Evolutionary conservation across 2,113 vertebrate species (phyloP), one percentile per base, ranked within the genome.

Genomic region (Reinhardtius hippoglossoides): DNA sequence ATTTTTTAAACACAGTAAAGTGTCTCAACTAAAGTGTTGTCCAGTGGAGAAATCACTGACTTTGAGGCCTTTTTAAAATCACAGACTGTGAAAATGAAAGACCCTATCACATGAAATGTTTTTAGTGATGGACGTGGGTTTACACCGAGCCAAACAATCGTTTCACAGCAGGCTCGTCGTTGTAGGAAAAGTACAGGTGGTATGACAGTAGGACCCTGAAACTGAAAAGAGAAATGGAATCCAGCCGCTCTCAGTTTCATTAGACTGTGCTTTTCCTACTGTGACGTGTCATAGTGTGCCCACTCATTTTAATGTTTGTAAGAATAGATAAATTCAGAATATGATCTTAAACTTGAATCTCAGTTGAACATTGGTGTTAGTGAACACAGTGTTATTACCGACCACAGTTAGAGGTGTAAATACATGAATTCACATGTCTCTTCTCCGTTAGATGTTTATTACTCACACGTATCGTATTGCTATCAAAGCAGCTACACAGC

Each of bases 1-100:
- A 62, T 2, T 31, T 15, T 54, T n/a, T 42, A 42, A 14, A 75
- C 14, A n/a, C 23, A 14, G 48, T 5, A 0, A 37, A 50, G 48
- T 23, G 5, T 69, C 21, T 15, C 7, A 24, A 23, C 14, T 66
- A 1, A 61, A 71, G 40, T 42, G 40, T 12, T 42, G 10, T 42
- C 40, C 40, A 40, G 18, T 59, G 24, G 15, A 31, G 57, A 1
- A 6, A 9, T 31, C 57, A 62, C 52, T 31, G 31, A 67, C 57
- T 44, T 16, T 10, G 60, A 80, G 73, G 86, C 82, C 82, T 85
- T 88, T 88, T 76, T 16, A 57, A 12, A 77, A 52, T 72, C 14
- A 56, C 20, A 58, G 37, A 77, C 83, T 83, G 74, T 67, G 74
- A 76, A 65, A 68, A 55, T 21, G 57, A 31, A 31, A 31, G 31